phyloP scores from a whole-genome alignment of 2,797 vertebrate genomes.

The Neoniphon sammara region DNA sequence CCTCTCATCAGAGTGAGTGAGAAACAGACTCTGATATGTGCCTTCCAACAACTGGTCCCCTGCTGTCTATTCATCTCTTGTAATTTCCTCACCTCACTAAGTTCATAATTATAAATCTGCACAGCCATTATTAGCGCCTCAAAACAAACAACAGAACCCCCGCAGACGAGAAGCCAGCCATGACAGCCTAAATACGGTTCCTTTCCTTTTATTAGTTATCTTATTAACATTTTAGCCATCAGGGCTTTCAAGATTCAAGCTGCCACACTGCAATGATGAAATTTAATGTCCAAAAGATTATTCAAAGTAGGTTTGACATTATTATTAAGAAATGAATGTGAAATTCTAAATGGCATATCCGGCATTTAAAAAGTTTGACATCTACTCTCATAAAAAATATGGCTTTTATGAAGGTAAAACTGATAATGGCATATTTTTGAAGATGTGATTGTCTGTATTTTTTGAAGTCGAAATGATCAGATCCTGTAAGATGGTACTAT shows the following conservation, averaged over 20 bases:
- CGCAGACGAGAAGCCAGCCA: conserved; percentile 74
- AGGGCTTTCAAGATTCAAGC: conserved; percentile 62
- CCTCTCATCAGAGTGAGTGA: conserved; percentile 52
- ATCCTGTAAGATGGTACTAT: too few species aligned
- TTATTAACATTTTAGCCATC: conserved; percentile 80
- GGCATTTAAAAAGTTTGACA: conserved; percentile 56
- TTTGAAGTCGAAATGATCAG: not conserved
- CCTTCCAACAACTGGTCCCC: conserved; percentile 75
- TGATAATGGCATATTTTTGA: not conserved
- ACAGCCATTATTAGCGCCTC: conserved; percentile 75
- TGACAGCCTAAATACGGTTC: conserved; percentile 75
- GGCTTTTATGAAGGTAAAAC: conserved; percentile 8
- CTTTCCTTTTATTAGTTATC: conserved; percentile 75
- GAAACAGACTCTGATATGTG: conserved; percentile 64
- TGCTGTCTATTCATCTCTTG: conserved; percentile 75
- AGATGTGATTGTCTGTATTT: not conserved
- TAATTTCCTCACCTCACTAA: conserved; percentile 82
- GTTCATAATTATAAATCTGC: conserved; percentile 79
- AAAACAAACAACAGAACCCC: conserved; percentile 80
- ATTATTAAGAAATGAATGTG: conserved; percentile 46
- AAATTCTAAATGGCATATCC: conserved; percentile 46
- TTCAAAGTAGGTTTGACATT: conserved; percentile 65
- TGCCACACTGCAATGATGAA: conserved; percentile 58
- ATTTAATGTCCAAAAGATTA: conserved; percentile 72
- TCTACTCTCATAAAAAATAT: conserved; percentile 19